These are phyloP conservation scores for Triplophysa rosa DNA, from an alignment of 2,113 vertebrate species.

Conservation along the genomic window DNA sequence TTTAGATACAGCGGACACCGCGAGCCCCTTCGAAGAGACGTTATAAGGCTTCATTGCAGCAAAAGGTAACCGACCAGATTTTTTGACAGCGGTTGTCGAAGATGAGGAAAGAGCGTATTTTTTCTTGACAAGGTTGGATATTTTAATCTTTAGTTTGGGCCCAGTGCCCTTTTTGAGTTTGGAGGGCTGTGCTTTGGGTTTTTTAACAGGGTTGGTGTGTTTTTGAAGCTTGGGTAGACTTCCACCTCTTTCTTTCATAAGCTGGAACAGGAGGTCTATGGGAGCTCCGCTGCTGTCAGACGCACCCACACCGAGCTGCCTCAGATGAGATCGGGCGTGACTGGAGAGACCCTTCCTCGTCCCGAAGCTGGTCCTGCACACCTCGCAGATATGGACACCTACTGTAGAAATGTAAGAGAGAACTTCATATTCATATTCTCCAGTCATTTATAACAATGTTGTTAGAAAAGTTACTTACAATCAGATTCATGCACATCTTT, in stretches of 20 bases:
- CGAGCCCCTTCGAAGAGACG: slow-evolving; percentile 36
- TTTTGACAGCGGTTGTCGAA: slow-evolving; percentile 50
- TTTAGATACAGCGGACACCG: slow-evolving; percentile 36
- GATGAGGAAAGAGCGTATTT: slow-evolving; percentile 46
- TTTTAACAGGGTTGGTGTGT: not conserved
- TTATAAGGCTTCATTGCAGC: slow-evolving; percentile 3
- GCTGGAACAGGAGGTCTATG: slow-evolving; percentile 86
- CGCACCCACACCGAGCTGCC: slow-evolving; percentile 85
- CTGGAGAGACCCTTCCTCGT: slow-evolving; percentile 89
- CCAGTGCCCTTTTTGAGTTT: slow-evolving; percentile 22
- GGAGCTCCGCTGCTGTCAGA: slow-evolving; percentile 89
- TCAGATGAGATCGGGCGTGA: slow-evolving; percentile 88
- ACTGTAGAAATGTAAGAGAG: slow-evolving; percentile 61
- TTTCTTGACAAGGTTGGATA: slow-evolving; percentile 50
- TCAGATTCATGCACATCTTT: not conserved
- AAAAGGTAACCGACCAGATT: slow-evolving; percentile 11
- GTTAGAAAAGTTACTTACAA: slow-evolving; percentile 23
- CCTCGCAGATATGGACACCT: slow-evolving; percentile 82
- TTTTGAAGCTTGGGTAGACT: slow-evolving; percentile 44
- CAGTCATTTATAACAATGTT: too few relatives aligned
- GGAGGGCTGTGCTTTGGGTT: not conserved
- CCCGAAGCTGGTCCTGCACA: slow-evolving; percentile 88
- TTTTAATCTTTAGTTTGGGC: slow-evolving; percentile 51
- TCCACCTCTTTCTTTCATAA: slow-evolving; percentile 79
- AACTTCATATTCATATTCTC: not conserved